Conservation (phyloP, 2,888 invertebrate species). For the Caenorhabditis imperialis region DNA sequence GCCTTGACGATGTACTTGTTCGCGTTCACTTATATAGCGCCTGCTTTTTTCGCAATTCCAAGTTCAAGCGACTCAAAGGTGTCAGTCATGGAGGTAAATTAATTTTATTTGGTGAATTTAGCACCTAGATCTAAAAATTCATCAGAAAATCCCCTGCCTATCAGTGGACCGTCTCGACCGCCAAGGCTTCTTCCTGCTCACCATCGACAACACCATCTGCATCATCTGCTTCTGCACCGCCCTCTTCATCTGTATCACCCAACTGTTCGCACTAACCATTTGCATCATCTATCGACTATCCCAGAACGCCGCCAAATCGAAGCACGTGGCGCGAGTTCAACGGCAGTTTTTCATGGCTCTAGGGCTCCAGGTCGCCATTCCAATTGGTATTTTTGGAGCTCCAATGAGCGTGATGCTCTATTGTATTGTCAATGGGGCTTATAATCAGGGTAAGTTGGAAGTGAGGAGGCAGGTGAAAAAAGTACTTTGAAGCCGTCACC, state of each 20-base stretch:
- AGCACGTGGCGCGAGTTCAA: too few relatives aligned
- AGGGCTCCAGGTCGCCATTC: conserved; percentile 31
- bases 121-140: too few relatives aligned
- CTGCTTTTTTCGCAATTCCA: conserved; percentile 6
- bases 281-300: neutral
- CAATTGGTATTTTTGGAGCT: conserved; percentile 5
- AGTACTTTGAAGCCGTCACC: conserved; percentile 17
- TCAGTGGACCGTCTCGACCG: neutral
- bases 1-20: neutral
- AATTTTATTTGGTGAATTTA: too few relatives aligned
- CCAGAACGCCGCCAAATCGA: too few relatives aligned
- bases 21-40: neutral
- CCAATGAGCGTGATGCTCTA: conserved; percentile 27
- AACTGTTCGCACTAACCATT: conserved; percentile 1
- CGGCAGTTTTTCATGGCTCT: conserved; percentile 34
- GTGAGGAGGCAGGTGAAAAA: neutral
- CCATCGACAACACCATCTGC: conserved; percentile 3
- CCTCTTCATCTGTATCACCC: neutral
- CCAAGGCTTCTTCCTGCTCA: conserved; percentile 1
- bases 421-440: conserved; percentile 24
- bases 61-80: neutral
- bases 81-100: too few relatives aligned
- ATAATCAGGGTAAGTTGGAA: conserved; percentile 23
- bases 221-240: neutral
- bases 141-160: conserved; percentile 8